Base-by-base conservation (phyloP, 1,140 invertebrate genomes). In the Orius laevigatus region DNA sequence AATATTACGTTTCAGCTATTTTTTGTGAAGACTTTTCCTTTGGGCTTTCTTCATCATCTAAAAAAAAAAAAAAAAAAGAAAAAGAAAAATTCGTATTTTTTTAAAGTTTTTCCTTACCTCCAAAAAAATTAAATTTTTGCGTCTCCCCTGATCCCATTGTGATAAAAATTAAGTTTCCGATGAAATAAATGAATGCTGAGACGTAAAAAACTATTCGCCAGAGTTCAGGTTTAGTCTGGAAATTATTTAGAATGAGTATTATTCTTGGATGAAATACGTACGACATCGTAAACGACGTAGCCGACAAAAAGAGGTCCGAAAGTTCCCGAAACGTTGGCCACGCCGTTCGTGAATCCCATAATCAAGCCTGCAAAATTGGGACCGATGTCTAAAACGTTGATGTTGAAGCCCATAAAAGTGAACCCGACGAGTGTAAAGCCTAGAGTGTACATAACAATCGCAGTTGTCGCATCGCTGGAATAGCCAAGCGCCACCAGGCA, bases 281-380 rank as follows among this genome's bases (percentile, higher is more conserved):
- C 50, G 5, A 36, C 19, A 47, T 46, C 18, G n/a, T 40, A 32
- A 32, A 52, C 36, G 19, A 52, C 32, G 16, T 33, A 46, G 0
- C 50, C 50, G 19, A 48, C 50, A 20, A 52, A 52, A 3, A 73
- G 54, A 2, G 81, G 81, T 10, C 76, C 78, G 5, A 80, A 53
- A 35, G 83, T 78, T 15, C 75, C 75, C 31, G 75, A 73, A 9
- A 76, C 56, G 35, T 78, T 82, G 0, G 78, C 76, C 12, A 73
- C 53, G 15, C 71, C 69, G 57, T 81, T 82, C 0, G 75, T 77
- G 16, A 81, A 70, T 0, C 73, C 74, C 70, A 81, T 76, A 14
- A 86, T 62, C 1, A 76, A 74, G 8, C 82, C 82, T 1, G 78
- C 75, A 59, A 78, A 82, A 58, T 83, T 82, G 0, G 82, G 81